Evolutionary conservation across 1,140 invertebrate genomes (phyloP), one percentile per base, ranked within the genome.

Genomic region (Sogatella furcifera): DNA sequence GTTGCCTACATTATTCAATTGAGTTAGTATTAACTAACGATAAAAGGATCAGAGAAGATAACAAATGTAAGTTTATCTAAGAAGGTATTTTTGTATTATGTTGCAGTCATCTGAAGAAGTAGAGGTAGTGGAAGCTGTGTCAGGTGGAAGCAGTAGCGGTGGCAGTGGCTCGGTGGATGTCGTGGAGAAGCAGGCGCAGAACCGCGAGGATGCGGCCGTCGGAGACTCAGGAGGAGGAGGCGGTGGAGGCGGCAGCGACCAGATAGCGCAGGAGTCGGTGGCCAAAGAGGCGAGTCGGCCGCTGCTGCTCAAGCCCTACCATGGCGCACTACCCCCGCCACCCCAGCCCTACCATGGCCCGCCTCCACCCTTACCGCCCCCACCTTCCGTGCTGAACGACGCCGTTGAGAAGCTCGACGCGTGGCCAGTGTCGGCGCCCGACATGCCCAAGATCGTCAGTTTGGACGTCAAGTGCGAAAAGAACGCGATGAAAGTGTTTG

Each of bases 391-490:
- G n/a, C n/a, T n/a, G n/a, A n/a, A n/a, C n/a, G 46, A 28, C 22
- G 59, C 52, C 11, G 42, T 60, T 17, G 59, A 60, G 15, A 60
- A 60, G 19, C 52, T 60, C 63, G 88, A 93, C 67, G 84, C 86
- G 34, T 93, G 90, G 90, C 90, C 90, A 0, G 70, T 91, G 54
- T 82, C 86, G 13, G 84, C 85, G 19, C 85, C 86, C 1, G 90
- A 94, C 68, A 91, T 91, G 70, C 91, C 92, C 1, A 89, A 92
- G 71, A 94, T 95, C 65, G 92, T 92, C 70, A 86, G 90, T 68
- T 73, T 95, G 28, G 92, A 96, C 75, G 93, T 96, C 44, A 91
- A 95, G 71, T 96, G 93, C 73, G 92, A 95, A 73, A 96, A 95
- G 74, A 95, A 92, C 43, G 87, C 92, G 69, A 96, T 96, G 92